Evolutionary conservation across 2,888 invertebrate genomes (phyloP).

Genomic region (Cantharis flavilabris): DNA sequence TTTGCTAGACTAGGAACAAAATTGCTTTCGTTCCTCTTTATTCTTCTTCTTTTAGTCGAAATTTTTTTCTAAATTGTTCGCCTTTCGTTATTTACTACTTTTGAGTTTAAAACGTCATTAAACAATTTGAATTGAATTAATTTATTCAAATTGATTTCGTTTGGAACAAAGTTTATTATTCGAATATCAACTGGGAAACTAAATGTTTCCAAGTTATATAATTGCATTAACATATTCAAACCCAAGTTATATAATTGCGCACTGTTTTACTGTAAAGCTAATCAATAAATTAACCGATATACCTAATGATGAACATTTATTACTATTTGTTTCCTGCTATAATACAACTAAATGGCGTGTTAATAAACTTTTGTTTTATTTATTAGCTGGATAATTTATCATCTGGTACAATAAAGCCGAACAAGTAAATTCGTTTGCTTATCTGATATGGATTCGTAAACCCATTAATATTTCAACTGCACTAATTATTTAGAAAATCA

Average conservation of each 20-base stretch:
- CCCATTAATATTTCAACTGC: not conserved
- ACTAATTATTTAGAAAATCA: not conserved
- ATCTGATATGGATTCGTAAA: not conserved
- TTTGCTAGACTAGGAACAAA: not conserved
- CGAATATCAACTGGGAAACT: not conserved
- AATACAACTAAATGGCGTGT: not conserved
- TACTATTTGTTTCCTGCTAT: not conserved
- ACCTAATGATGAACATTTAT: slow-evolving; percentile 1
- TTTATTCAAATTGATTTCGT: not conserved
- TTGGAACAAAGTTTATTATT: not conserved
- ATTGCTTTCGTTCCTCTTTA: not conserved
- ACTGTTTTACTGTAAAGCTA: not conserved
- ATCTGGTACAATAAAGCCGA: not conserved
- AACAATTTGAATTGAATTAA: not conserved
- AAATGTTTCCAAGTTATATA: not conserved
- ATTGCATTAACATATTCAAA: not conserved
- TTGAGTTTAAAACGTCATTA: not conserved
- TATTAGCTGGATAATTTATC: not conserved
- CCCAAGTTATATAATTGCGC: not conserved
- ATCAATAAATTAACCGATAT: not conserved
- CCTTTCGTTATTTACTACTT: not conserved
- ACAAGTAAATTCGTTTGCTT: not conserved
- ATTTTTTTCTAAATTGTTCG: not conserved
- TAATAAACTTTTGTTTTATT: not conserved
- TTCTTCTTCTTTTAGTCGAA: not conserved